Evolutionary conservation across 2,888 invertebrate species (phyloP), one percentile per base, ranked within the genome.

Genomic region (Pseudococcus viburni): DNA sequence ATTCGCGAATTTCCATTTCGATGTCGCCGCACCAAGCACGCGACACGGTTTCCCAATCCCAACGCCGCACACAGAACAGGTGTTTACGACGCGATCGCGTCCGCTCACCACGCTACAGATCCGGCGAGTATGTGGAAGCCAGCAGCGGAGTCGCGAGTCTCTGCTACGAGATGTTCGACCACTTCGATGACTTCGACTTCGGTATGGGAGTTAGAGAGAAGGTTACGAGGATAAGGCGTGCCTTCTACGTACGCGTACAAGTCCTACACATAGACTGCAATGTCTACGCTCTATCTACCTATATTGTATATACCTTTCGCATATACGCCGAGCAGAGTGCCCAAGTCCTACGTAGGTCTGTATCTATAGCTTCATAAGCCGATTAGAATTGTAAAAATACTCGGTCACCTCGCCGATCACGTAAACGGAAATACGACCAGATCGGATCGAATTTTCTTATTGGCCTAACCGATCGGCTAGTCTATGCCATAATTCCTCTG

Each of bases 201-300:
- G 80, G 84, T 33, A 55, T 85, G 84, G 84, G 84, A 85, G 84
- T 85, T 9, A 85, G 55, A 85, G 84, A 84, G 84, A 85, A 85
- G 84, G 84, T 85, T 85, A 85, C 84, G 84, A 85, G 84, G 84
- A 85, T 85, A 85, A 85, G 55, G 84, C 46, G 84, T 85, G 84
- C 84, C 84, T 84, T 64, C 64, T 64, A 33, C 33, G 17, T 46
- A 55, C 33, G 7, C 55, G 39, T 84, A 46, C 22, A 5, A 84
- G 22, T 84, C 84, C 51, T 84, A 48, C 51, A 51, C 84, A 26
- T 51, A 33, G 84, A 46, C 48, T 11, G 83, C n/a, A n/a, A 15
- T 15, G 42, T 42, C 42, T 42, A 42, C 9, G 6, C 42, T n/a
- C n/a, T 42, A 42, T 42, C 42, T 42, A 42, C 42, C 42, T 42